Evolutionary conservation across 2,797 vertebrate genomes (phyloP).

Genomic region (Gymnothorax reevesii): DNA sequence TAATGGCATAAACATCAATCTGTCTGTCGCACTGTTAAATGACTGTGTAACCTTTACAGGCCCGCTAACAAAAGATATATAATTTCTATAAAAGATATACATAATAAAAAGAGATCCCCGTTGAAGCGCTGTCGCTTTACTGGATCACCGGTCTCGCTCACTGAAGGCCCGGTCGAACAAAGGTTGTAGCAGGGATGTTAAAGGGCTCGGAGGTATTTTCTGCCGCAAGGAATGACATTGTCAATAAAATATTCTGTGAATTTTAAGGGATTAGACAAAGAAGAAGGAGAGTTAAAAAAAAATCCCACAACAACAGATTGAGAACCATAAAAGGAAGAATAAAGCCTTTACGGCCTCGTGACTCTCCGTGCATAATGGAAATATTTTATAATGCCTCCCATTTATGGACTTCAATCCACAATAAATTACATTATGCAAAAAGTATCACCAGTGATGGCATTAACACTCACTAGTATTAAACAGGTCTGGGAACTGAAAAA

Average conservation of each 20-base stretch:
- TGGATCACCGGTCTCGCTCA: slow-evolving; percentile 52
- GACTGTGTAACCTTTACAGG: slow-evolving; percentile 78
- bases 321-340: slow-evolving; percentile 69
- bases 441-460: slow-evolving; percentile 80
- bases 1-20: slow-evolving; percentile 79
- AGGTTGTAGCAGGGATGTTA: slow-evolving; percentile 40
- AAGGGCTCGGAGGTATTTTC: neutral
- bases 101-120: slow-evolving; percentile 59
- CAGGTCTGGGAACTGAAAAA: slow-evolving; percentile 81
- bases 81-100: slow-evolving; percentile 53
- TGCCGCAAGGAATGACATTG: neutral
- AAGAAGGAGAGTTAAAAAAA: slow-evolving; percentile 41
- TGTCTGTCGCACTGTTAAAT: slow-evolving; percentile 76
- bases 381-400: slow-evolving; percentile 73
- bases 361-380: slow-evolving; percentile 75
- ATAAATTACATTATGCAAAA: slow-evolving; percentile 86
- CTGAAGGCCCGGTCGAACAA: slow-evolving; percentile 48
- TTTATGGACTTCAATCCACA: slow-evolving; percentile 70
- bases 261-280: slow-evolving; percentile 49
- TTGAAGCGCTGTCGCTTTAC: slow-evolving; percentile 58
- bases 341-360: slow-evolving; percentile 72
- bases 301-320: slow-evolving; percentile 78
- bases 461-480: slow-evolving; percentile 79
- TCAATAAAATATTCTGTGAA: slow-evolving; percentile 19
- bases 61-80: slow-evolving; percentile 73